Evolutionary conservation across 2,113 vertebrate species (phyloP).

Genomic region (Anoplopoma fimbria): DNA sequence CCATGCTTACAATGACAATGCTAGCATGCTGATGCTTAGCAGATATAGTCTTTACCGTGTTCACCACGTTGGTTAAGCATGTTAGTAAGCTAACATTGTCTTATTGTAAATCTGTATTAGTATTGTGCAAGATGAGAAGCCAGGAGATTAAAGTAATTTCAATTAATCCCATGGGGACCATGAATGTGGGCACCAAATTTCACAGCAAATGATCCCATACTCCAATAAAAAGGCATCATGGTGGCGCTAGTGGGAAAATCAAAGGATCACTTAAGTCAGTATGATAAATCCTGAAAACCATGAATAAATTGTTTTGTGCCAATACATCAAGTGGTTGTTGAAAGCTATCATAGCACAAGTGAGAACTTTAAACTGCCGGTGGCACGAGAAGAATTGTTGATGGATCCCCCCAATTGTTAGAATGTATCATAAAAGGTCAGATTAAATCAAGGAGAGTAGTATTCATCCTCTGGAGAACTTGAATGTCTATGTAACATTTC

Average conservation of each 20-base stretch:
- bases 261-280: not conserved
- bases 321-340: not conserved
- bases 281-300: not conserved
- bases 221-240: too few relatives aligned
- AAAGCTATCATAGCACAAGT: not conserved
- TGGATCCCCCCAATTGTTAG: not conserved
- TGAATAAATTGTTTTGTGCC: not conserved
- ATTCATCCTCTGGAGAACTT: too few relatives aligned
- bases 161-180: not conserved
- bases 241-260: not conserved
- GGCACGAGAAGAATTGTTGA: not conserved
- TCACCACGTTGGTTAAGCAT: not conserved
- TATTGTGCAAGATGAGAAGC: not conserved
- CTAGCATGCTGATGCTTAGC: not conserved
- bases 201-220: not conserved
- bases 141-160: not conserved
- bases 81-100: not conserved
- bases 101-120: not conserved
- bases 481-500: not conserved
- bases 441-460: not conserved
- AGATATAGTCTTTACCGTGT: too few relatives aligned
- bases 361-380: not conserved
- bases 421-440: not conserved
- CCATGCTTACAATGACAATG: not conserved
- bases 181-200: not conserved